Conservation (phyloP, 2,113 vertebrate genomes). For the Pelvicachromis taeniatus region DNA sequence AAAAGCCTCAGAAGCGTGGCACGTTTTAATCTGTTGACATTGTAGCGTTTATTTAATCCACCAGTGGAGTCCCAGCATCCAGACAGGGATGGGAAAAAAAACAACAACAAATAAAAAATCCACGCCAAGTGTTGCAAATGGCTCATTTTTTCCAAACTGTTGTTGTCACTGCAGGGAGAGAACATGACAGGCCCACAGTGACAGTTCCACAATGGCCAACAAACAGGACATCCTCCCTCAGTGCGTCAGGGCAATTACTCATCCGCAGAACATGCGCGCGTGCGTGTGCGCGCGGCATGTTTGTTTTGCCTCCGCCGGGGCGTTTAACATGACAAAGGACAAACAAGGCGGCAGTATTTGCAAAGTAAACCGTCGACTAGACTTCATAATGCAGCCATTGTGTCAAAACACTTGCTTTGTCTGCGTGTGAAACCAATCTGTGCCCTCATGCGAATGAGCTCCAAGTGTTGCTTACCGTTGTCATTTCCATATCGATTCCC, state of each 20-base stretch:
- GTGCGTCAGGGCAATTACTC: conserved; percentile 49
- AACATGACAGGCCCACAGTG: conserved; percentile 13
- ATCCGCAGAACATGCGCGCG: background rate
- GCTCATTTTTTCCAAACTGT: background rate
- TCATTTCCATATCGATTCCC: conserved; percentile 26
- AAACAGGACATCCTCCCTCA: conserved; percentile 59
- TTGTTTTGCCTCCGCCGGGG: background rate
- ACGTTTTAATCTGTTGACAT: background rate
- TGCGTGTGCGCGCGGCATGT: background rate
- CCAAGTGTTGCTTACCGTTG: background rate
- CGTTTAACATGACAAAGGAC: conserved; percentile 24
- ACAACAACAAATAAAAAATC: background rate
- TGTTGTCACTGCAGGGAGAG: background rate
- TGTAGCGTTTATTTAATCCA: background rate
- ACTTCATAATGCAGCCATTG: conserved; percentile 26
- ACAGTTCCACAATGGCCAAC: conserved; percentile 51
- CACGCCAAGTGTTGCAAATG: background rate
- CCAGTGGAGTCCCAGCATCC: background rate
- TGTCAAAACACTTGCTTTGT: background rate
- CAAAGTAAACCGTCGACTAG: background rate
- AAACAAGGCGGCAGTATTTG: conserved; percentile 9
- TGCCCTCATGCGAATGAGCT: conserved; percentile 38
- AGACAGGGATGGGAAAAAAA: background rate
- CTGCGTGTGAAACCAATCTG: background rate
- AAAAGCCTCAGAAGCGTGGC: background rate